A percentile compares a stretch with the other conserved stretches of the same genome.
Evolutionary conservation across 2,797 vertebrate species (phyloP).

Genomic region (Petrocephalus schoutedeni): DNA sequence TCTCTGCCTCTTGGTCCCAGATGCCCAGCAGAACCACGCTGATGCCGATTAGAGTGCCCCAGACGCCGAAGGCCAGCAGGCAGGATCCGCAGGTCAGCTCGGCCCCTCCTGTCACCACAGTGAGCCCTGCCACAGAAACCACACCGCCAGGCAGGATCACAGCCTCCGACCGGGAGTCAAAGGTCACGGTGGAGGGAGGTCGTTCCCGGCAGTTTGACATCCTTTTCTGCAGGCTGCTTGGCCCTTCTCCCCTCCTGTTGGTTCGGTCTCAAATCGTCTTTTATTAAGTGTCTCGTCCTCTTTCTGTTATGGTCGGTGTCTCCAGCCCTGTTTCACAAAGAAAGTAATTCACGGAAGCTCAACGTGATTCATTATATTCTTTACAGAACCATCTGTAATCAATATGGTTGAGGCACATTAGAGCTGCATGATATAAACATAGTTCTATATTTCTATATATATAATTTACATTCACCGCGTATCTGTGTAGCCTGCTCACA

Average conservation of each 20-base stretch:
- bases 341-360: not conserved
- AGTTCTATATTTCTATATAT: not conserved
- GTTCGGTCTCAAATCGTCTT: not conserved
- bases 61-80: constrained; percentile 63
- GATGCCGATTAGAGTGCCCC: constrained; percentile 61
- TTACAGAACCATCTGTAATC: not conserved
- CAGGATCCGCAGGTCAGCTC: constrained; percentile 67
- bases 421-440: not conserved
- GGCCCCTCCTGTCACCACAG: constrained; percentile 61
- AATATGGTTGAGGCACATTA: not conserved
- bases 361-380: not conserved
- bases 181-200: constrained; percentile 51
- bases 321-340: constrained; percentile 6
- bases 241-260: not conserved
- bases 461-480: not conserved
- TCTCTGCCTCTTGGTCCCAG: constrained; percentile 48
- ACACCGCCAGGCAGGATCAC: constrained; percentile 59
- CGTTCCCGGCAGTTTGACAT: constrained; percentile 42
- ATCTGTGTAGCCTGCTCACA: not conserved
- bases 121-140: constrained; percentile 63
- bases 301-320: not conserved
- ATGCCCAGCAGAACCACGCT: constrained; percentile 61
- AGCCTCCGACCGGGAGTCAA: constrained; percentile 51
- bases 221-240: constrained; percentile 24
- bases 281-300: not conserved